These are phyloP conservation scores for Meta bourneti DNA, from an alignment of 2,888 invertebrate species.

Conservation along the genomic window DNA sequence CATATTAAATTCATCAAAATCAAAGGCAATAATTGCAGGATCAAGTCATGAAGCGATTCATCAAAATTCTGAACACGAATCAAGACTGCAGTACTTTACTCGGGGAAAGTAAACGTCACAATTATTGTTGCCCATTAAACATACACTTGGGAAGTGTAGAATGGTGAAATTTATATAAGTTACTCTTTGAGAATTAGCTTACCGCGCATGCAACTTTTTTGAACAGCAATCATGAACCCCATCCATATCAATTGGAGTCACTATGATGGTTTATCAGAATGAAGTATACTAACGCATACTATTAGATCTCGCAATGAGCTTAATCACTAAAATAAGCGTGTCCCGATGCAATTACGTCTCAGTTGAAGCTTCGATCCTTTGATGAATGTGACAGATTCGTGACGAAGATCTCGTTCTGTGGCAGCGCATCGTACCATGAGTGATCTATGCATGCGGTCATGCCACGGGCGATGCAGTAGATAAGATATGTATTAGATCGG, in stretches of 20 bases:
- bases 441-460: slow-evolving; percentile 25
- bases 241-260: slow-evolving; percentile 2
- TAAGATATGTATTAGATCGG: slow-evolving; percentile 7
- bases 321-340: no score
- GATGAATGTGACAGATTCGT: slow-evolving; percentile 48
- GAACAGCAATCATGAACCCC: background rate
- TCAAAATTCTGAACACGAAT: background rate
- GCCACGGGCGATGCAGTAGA: slow-evolving; percentile 12
- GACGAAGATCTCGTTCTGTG: slow-evolving; percentile 4
- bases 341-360: background rate
- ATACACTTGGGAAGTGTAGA: background rate
- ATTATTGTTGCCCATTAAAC: background rate
- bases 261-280: no score
- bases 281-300: no score
- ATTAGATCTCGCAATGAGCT: no score
- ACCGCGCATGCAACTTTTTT: background rate
- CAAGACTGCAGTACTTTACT: background rate
- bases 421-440: background rate
- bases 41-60: background rate
- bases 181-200: background rate
- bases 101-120: background rate
- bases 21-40: background rate
- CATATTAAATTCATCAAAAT: background rate
- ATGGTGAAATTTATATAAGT: background rate
- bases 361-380: background rate